phyloP scores from a whole-genome alignment of 2,113 vertebrate species.

The Elgaria multicarinata region DNA sequence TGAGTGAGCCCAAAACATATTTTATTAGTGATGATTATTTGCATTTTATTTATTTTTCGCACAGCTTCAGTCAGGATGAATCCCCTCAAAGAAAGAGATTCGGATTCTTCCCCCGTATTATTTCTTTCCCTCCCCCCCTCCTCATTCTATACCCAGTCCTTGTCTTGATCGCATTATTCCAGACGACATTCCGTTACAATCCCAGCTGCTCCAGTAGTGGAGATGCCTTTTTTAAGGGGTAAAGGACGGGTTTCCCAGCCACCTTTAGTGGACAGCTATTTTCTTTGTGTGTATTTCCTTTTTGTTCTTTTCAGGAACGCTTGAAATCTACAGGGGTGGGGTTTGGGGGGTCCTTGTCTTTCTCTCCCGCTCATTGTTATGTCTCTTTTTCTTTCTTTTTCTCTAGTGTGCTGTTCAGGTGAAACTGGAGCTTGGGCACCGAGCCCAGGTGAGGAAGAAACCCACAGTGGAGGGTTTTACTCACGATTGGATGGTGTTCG shows the following conservation, averaged over 20 bases:
- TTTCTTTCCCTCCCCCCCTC: not conserved
- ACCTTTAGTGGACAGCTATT: conserved; percentile 20
- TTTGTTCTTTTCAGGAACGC: not conserved
- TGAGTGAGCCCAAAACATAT: not conserved
- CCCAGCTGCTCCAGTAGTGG: not conserved
- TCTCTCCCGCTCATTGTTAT: conserved; percentile 59
- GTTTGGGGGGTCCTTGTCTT: conserved; percentile 39
- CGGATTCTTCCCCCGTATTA: not conserved
- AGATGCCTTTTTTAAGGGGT: not conserved
- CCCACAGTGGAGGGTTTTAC: conserved; percentile 98
- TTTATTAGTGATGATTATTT: not conserved
- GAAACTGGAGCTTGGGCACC: conserved; percentile 97
- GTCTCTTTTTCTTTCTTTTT: conserved; percentile 38
- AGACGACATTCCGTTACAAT: conserved; percentile 68
- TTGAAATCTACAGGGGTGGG: not conserved
- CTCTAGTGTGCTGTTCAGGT: conserved; percentile 96
- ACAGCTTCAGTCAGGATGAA: not conserved
- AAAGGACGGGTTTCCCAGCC: not conserved
- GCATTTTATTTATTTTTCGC: no score
- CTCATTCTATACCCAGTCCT: not conserved
- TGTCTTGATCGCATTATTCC: not conserved
- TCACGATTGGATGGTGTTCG: conserved; percentile 99
- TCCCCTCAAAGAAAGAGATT: not conserved
- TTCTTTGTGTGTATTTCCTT: conserved; percentile 66
- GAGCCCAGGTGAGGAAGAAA: conserved; percentile 96